A percentile compares a stretch with the other conserved stretches of the same genome.
phyloP scores from a whole-genome alignment of 1,140 invertebrate species.

The Dinoponera quadriceps region DNA sequence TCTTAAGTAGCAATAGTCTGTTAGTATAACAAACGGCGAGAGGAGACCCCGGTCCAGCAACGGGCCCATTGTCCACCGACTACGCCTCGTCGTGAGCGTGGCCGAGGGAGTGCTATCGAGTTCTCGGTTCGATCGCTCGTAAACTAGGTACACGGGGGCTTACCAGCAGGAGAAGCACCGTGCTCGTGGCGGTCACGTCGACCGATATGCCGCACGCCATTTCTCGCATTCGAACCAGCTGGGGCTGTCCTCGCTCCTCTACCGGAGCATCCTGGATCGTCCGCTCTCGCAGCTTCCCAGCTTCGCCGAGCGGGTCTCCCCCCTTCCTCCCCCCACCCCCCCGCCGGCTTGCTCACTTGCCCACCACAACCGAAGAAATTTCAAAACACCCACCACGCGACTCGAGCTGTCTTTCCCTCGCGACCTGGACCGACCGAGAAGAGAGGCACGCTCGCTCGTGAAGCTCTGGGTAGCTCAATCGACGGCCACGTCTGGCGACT shows the following conservation, averaged over 20 bases:
- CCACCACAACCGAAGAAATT: conserved; percentile 58
- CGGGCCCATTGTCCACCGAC: not conserved
- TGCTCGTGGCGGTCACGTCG: conserved; percentile 80
- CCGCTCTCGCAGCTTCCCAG: conserved; percentile 14
- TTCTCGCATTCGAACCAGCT: conserved; percentile 74
- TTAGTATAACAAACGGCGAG: not conserved
- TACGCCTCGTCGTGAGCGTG: not conserved
- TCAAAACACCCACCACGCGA: conserved; percentile 12
- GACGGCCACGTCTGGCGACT: not conserved
- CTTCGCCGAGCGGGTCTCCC: conserved; percentile 29
- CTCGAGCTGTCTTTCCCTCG: not conserved
- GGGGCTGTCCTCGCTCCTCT: conserved; percentile 68
- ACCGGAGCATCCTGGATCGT: conserved; percentile 79
- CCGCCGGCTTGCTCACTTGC: conserved; percentile 58
- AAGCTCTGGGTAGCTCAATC: not conserved
- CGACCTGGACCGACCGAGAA: not conserved
- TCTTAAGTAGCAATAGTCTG: not conserved
- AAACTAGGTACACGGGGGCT: conserved; percentile 63
- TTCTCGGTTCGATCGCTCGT: conserved; percentile 11
- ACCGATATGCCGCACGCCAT: conserved; percentile 82
- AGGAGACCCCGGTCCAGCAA: not conserved
- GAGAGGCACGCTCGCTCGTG: conserved; percentile 12
- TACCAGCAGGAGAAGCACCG: conserved; percentile 83
- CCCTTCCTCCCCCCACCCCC: conserved; percentile 4
- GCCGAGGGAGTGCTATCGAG: conserved; percentile 1